A percentile compares a stretch with the other conserved stretches of the same genome.
Evolutionary conservation across 2,113 vertebrate genomes (phyloP).

Genomic region (Passer domesticus): DNA sequence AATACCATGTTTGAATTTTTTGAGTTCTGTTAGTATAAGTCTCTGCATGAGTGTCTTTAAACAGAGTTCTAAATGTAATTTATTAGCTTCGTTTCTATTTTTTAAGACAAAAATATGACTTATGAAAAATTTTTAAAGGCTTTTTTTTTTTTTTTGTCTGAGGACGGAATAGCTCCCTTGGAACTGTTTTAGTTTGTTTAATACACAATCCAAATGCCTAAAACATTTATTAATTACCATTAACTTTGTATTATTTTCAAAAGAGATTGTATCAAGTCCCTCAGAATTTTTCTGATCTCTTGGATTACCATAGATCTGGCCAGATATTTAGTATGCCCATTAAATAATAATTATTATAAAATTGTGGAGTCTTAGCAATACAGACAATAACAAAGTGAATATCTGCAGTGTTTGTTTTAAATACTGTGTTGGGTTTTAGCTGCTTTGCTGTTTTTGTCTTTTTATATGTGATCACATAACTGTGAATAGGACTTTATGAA

Average conservation of each 20-base stretch:
- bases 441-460: background rate
- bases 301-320: background rate
- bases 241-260: background rate
- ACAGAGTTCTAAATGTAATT: slow-evolving; percentile 38
- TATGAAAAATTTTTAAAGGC: background rate
- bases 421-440: background rate
- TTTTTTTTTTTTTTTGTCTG: background rate
- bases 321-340: slow-evolving; percentile 18
- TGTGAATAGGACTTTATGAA: background rate
- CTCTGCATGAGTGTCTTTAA: slow-evolving; percentile 27
- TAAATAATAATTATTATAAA: slow-evolving; percentile 43
- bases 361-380: background rate
- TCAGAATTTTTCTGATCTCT: slow-evolving; percentile 39
- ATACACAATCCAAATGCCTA: background rate
- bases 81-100: background rate
- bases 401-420: slow-evolving; percentile 13
- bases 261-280: background rate
- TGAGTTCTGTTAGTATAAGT: slow-evolving; percentile 41
- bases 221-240: background rate
- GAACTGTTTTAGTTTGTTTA: background rate
- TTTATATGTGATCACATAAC: background rate
- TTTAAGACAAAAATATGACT: background rate
- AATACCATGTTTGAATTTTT: slow-evolving; percentile 36
- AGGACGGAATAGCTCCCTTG: background rate
- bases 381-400: background rate